Evolutionary conservation across 2,113 vertebrate genomes (phyloP).

Genomic region (Aspiorhynchus laticeps): DNA sequence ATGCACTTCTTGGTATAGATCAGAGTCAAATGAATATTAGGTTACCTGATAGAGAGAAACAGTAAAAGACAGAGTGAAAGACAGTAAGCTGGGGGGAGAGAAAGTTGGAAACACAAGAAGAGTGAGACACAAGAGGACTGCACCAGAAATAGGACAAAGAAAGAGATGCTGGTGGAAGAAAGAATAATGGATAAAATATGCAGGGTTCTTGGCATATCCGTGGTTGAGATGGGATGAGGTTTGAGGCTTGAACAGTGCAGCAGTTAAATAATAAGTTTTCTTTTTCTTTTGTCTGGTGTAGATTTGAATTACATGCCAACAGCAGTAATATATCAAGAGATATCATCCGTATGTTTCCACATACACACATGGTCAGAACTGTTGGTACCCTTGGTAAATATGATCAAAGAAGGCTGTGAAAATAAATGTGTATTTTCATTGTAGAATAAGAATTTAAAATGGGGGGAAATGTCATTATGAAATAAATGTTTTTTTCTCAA

Average conservation of each 20-base stretch:
- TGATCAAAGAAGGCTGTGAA: no score
- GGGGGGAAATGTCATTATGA: no score
- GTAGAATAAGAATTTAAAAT: no score
- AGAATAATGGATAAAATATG: slow-evolving; percentile 14
- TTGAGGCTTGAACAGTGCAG: neutral
- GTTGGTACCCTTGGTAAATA: no score
- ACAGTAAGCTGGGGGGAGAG: slow-evolving; percentile 3
- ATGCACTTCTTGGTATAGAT: slow-evolving; percentile 7
- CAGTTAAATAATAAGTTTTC: neutral
- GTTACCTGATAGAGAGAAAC: slow-evolving; percentile 40
- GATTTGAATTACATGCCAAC: neutral
- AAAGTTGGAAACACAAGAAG: slow-evolving; percentile 5
- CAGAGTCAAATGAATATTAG: slow-evolving; percentile 36
- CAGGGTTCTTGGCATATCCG: neutral
- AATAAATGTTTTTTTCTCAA: no score
- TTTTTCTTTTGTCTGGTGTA: no score
- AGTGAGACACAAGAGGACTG: neutral
- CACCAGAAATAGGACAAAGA: slow-evolving; percentile 23
- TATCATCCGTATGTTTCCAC: neutral
- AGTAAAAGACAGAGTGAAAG: slow-evolving; percentile 20
- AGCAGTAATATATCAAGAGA: neutral
- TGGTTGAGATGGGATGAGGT: neutral
- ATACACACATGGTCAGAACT: no score
- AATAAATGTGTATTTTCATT: no score
- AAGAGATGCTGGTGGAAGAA: slow-evolving; percentile 17